These are phyloP conservation scores for Hirtodrosophila alboralis DNA, from an alignment of 2,888 invertebrate genomes.

Conservation along the genomic window DNA sequence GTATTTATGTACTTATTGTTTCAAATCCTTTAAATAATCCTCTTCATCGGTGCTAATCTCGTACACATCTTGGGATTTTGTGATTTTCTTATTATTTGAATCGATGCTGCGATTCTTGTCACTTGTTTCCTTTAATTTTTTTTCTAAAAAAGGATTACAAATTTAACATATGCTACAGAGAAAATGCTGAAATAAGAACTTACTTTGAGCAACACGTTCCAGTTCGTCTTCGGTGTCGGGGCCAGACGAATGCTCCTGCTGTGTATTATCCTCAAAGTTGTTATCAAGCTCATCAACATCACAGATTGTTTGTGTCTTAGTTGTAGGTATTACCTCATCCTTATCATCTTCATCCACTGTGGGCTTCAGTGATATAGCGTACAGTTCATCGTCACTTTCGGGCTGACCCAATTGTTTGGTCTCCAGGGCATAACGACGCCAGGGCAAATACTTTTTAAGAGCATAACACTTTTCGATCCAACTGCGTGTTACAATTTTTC, in stretches of 20 bases:
- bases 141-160: slow-evolving; percentile 22
- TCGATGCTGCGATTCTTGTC: slow-evolving; percentile 5
- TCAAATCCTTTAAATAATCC: slow-evolving; percentile 69
- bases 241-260: slow-evolving; percentile 53
- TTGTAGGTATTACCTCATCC: background rate
- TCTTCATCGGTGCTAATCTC: slow-evolving; percentile 83
- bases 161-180: too few relatives aligned
- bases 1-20: background rate
- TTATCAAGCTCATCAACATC: background rate
- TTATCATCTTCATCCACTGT: slow-evolving; percentile 1
- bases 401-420: slow-evolving; percentile 59
- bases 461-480: slow-evolving; percentile 90
- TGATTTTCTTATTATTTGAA: background rate
- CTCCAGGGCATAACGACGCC: slow-evolving; percentile 83
- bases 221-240: slow-evolving; percentile 83
- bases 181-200: background rate
- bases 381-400: slow-evolving; percentile 83
- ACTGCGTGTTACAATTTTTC: slow-evolving; percentile 87
- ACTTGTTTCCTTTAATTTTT: slow-evolving; percentile 19
- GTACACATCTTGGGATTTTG: slow-evolving; percentile 59
- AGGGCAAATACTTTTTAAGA: slow-evolving; percentile 85
- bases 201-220: slow-evolving; percentile 66
- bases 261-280: slow-evolving; percentile 6
- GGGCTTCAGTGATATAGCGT: slow-evolving; percentile 67
- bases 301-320: background rate